These are phyloP conservation scores for Buathra laborator DNA, from an alignment of 2,888 invertebrate genomes.

Conservation along the genomic window DNA sequence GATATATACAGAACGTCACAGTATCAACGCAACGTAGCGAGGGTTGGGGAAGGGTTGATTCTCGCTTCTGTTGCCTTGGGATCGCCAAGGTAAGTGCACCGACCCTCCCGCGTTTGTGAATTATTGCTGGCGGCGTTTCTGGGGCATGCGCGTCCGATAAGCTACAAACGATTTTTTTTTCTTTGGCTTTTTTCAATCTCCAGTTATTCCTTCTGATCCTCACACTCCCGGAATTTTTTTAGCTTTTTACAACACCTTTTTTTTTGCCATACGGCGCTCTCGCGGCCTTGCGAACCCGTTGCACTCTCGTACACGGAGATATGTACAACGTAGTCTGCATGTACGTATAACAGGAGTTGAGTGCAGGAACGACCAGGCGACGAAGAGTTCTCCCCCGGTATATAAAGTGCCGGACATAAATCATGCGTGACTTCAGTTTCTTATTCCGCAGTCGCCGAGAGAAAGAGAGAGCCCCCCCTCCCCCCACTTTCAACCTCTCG, in stretches of 20 bases:
- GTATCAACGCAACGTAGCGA: neutral
- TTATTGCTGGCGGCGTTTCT: constrained; percentile 78
- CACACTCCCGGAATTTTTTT: constrained; percentile 22
- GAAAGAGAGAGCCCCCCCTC: neutral
- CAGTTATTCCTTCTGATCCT: constrained; percentile 22
- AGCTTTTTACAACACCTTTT: neutral
- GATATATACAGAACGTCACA: constrained; percentile 4
- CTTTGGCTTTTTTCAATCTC: constrained; percentile 34
- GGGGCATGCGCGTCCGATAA: constrained; percentile 73
- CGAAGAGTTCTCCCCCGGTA: constrained; percentile 31
- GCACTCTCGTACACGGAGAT: neutral
- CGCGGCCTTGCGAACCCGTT: constrained; percentile 24
- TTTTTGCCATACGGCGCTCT: neutral
- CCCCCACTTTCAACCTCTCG: constrained; percentile 24
- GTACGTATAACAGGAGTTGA: constrained; percentile 19
- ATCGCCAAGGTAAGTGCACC: constrained; percentile 75
- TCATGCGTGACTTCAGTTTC: constrained; percentile 72
- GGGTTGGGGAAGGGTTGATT: constrained; percentile 21
- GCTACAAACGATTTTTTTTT: constrained; percentile 3
- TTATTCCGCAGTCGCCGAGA: constrained; percentile 49
- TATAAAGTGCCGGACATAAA: constrained; percentile 71
- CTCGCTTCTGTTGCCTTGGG: constrained; percentile 47
- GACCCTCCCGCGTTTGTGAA: constrained; percentile 73
- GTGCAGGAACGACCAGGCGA: constrained; percentile 31
- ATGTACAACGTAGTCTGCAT: neutral